Percentiles rank a stretch among this genome's conserved stretches.
Conservation (phyloP, 2,888 invertebrate genomes). For the Petrolisthes cinctipes region DNA sequence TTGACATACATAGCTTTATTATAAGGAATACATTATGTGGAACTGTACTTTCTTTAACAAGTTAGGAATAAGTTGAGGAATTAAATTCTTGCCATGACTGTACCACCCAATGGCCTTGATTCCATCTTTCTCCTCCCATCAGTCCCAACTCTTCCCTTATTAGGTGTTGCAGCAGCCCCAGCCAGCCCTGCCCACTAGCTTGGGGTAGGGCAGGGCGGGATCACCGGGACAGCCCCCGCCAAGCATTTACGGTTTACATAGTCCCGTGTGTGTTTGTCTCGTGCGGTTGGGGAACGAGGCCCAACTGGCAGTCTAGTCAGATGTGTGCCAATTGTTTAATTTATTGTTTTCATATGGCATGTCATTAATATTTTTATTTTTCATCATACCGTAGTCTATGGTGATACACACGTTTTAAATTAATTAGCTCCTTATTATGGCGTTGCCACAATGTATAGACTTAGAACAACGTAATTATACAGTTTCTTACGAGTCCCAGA, state of each 20-base stretch:
- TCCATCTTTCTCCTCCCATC: neutral
- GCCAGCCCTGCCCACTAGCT: neutral
- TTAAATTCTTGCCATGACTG: neutral
- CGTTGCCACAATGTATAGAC: constrained; percentile 56
- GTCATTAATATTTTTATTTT: constrained; percentile 48
- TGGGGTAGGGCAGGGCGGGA: no score
- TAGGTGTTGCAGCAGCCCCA: neutral
- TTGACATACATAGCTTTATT: no score
- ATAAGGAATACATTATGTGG: no score
- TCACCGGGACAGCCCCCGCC: constrained; percentile 15
- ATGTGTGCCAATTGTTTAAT: constrained; percentile 61
- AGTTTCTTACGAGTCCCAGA: constrained; percentile 55
- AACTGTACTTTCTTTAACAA: no score
- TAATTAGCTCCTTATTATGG: constrained; percentile 41
- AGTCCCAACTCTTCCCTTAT: neutral
- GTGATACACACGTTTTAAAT: constrained; percentile 52
- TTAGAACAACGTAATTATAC: constrained; percentile 49
- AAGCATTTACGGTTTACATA: constrained; percentile 36
- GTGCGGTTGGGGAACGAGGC: constrained; percentile 3
- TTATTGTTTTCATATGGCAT: constrained; percentile 57
- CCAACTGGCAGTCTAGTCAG: constrained; percentile 59
- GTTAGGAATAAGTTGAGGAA: no score
- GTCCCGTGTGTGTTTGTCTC: constrained; percentile 27
- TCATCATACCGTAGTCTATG: constrained; percentile 51
- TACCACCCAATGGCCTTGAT: constrained; percentile 4